Evolutionary conservation across 2,797 vertebrate genomes (phyloP).

Genomic region (Tapera naevia): DNA sequence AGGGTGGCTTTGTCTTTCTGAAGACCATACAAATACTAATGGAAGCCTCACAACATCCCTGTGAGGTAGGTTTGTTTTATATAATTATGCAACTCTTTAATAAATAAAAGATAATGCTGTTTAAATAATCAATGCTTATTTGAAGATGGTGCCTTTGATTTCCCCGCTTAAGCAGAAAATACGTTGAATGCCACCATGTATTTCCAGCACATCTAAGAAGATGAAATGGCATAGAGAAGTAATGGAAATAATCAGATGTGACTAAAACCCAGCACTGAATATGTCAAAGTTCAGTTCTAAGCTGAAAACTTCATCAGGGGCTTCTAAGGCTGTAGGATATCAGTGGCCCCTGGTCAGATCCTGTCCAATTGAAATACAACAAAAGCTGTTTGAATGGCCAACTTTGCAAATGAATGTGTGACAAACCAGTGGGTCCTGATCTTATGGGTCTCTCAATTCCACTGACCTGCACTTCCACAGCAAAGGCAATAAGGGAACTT

Average conservation of each 20-base stretch:
- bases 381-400: background rate
- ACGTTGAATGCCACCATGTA: background rate
- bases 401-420: background rate
- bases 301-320: background rate
- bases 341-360: background rate
- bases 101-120: background rate
- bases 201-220: background rate
- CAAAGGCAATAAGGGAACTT: background rate
- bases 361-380: background rate
- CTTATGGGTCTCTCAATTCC: background rate
- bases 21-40: background rate
- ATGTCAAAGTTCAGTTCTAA: slow-evolving; percentile 25
- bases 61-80: slow-evolving; percentile 20
- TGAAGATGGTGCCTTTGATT: background rate
- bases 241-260: background rate
- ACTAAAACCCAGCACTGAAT: background rate
- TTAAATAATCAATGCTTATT: background rate
- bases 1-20: background rate
- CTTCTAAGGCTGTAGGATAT: background rate
- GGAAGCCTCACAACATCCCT: slow-evolving; percentile 9
- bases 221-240: background rate
- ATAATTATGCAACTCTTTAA: background rate
- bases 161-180: background rate
- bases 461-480: background rate
- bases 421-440: background rate